Conservation (phyloP, 2,113 vertebrate species). For the Thermophis baileyi region DNA sequence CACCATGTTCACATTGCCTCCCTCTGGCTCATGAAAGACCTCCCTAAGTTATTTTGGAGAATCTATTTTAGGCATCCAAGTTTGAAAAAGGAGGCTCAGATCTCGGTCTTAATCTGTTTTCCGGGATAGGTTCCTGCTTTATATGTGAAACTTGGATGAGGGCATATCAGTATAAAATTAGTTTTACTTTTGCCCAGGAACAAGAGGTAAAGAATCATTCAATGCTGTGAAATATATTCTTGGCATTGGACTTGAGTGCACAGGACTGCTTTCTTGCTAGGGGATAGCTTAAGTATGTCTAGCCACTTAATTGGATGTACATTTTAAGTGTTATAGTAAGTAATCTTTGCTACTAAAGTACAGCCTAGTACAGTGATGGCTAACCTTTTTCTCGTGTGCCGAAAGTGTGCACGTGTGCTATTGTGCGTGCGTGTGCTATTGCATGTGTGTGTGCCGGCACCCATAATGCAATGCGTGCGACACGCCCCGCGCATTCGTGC, state of each 20-base stretch:
- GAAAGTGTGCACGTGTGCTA: too few species aligned
- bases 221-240: background rate
- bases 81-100: conserved; percentile 15
- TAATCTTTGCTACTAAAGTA: background rate
- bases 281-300: too few species aligned
- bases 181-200: background rate
- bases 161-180: background rate
- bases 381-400: too few species aligned
- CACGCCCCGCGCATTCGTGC: too few species aligned
- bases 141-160: background rate
- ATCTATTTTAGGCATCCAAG: conserved; percentile 13
- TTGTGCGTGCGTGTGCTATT: too few species aligned
- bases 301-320: background rate
- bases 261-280: background rate
- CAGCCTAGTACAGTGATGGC: background rate
- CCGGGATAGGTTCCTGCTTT: background rate
- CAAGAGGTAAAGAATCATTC: background rate
- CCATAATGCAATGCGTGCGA: too few species aligned
- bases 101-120: background rate
- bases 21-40: background rate
- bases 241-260: background rate
- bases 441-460: too few species aligned
- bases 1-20: background rate
- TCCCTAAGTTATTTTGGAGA: background rate
- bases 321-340: background rate